Percentiles rank a stretch among this genome's conserved stretches.
phyloP scores from a whole-genome alignment of 2,888 invertebrate species.

The Sycophila texana region DNA sequence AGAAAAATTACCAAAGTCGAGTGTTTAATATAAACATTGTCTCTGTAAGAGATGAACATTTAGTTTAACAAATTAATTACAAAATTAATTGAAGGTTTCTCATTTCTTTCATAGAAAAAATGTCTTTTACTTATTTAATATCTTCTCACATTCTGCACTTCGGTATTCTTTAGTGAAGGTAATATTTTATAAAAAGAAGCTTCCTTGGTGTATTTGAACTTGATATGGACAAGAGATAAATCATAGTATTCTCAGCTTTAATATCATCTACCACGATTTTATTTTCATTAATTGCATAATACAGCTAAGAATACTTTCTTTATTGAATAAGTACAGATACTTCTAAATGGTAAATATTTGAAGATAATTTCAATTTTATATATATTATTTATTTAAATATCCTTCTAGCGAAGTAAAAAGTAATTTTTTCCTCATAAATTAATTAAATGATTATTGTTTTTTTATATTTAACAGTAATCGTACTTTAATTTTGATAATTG shows the following conservation, averaged over 20 bases:
- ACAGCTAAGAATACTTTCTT: no score
- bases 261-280: background rate
- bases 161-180: constrained; percentile 1
- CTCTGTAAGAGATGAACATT: background rate
- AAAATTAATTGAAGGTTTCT: background rate
- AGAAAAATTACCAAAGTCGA: constrained; percentile 8
- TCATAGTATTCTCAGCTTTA: background rate
- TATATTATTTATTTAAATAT: no score
- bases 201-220: background rate
- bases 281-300: no score
- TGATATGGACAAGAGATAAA: constrained; percentile 9
- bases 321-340: no score
- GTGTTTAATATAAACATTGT: background rate
- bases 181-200: constrained; percentile 10
- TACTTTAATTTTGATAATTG: no score
- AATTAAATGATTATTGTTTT: no score
- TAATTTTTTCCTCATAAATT: no score
- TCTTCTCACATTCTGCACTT: background rate
- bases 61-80: background rate
- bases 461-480: no score
- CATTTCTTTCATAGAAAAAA: constrained; percentile 10
- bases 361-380: no score
- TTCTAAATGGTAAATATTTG: no score
- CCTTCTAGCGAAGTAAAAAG: no score
- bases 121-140: background rate